phyloP scores from a whole-genome alignment of 1,140 invertebrate genomes.

The Ephestia elutella region DNA sequence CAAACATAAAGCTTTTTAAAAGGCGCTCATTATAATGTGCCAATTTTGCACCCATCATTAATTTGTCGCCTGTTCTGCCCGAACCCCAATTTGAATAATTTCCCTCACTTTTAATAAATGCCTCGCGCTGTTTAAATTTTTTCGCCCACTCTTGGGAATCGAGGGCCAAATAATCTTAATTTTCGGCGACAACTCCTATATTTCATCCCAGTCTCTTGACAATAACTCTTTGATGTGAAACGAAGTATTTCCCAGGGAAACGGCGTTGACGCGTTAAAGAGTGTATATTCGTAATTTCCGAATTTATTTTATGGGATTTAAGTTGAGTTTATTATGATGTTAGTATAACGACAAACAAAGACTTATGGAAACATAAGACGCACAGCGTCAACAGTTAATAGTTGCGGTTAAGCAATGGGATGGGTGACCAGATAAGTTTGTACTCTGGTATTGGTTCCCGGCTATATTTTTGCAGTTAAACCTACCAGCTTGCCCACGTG shows the following conservation, averaged over 20 bases:
- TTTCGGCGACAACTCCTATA: not conserved
- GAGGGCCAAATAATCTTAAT: not conserved
- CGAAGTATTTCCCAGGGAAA: not conserved
- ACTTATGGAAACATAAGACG: too few relatives aligned
- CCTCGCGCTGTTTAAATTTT: not conserved
- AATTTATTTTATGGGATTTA: too few relatives aligned
- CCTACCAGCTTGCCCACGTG: too few relatives aligned
- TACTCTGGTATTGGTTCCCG: too few relatives aligned
- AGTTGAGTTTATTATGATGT: too few relatives aligned
- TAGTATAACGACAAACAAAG: too few relatives aligned
- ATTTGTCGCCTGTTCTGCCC: not conserved
- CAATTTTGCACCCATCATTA: not conserved
- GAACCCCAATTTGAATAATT: slow-evolving; percentile 1
- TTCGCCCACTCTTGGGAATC: not conserved
- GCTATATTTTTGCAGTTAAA: too few relatives aligned
- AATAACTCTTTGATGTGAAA: not conserved
- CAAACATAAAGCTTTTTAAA: too few relatives aligned
- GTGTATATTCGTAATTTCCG: not conserved
- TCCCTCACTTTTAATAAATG: not conserved
- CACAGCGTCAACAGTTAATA: too few relatives aligned
- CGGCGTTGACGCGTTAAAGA: not conserved
- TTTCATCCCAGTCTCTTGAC: not conserved
- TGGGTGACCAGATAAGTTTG: too few relatives aligned
- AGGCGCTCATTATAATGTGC: not conserved
- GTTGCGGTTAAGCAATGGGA: too few relatives aligned